These are phyloP conservation scores for Enteromius mattozi DNA, from an alignment of 2,797 vertebrate genomes.

Conservation along the genomic window DNA sequence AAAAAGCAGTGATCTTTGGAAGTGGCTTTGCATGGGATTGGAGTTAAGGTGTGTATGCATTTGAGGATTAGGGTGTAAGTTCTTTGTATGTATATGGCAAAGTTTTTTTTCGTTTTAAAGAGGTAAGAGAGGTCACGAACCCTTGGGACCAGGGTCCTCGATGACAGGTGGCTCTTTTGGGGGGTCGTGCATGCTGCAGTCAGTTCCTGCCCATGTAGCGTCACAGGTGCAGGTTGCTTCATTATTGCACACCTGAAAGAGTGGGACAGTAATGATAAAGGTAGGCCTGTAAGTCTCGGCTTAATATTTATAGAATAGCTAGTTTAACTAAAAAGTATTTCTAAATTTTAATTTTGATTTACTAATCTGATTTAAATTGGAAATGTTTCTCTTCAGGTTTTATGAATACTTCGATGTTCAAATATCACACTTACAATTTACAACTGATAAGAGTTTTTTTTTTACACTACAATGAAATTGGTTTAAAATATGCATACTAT, in stretches of 20 bases:
- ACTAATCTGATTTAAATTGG: neutral
- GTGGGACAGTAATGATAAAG: neutral
- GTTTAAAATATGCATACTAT: neutral
- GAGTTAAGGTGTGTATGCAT: slow-evolving; percentile 32
- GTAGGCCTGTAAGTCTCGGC: neutral
- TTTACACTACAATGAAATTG: neutral
- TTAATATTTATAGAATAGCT: neutral
- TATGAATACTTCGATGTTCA: neutral
- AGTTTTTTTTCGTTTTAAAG: slow-evolving; percentile 9
- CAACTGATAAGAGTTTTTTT: neutral
- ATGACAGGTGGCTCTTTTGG: slow-evolving; percentile 75
- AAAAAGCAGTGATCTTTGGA: slow-evolving; percentile 37
- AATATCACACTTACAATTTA: neutral
- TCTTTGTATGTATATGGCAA: slow-evolving; percentile 22
- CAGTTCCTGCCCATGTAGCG: slow-evolving; percentile 86
- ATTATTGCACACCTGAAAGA: slow-evolving; percentile 84
- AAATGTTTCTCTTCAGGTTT: neutral
- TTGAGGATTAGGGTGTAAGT: slow-evolving; percentile 16
- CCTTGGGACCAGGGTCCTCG: slow-evolving; percentile 86
- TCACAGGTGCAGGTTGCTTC: slow-evolving; percentile 89
- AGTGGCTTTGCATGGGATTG: slow-evolving; percentile 43
- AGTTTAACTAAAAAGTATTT: neutral
- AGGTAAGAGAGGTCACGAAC: slow-evolving; percentile 82
- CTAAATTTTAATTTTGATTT: neutral
- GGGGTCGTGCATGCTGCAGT: slow-evolving; percentile 89